A percentile compares a stretch with the other conserved stretches of the same genome.
Evolutionary conservation across 2,113 vertebrate species (phyloP).

Genomic region (Cyprinus carpio): DNA sequence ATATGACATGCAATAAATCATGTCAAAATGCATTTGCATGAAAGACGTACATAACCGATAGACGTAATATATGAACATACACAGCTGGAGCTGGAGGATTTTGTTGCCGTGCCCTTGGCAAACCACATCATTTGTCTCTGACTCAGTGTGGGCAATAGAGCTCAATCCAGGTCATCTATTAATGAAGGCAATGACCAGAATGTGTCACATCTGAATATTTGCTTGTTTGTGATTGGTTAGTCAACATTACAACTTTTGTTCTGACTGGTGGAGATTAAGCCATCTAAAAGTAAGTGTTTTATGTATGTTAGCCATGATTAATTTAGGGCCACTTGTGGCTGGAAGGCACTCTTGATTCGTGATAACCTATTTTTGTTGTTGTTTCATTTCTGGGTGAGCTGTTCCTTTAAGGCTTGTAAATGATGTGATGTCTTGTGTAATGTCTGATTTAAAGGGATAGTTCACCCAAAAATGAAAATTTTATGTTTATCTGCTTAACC

Average conservation of each 20-base stretch:
- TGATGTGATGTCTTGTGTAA: background rate
- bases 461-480: too few species aligned
- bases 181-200: background rate
- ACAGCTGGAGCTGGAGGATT: background rate
- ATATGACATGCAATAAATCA: too few species aligned
- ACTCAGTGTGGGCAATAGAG: constrained; percentile 3
- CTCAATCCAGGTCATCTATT: background rate
- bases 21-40: background rate
- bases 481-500: too few species aligned
- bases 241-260: background rate
- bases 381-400: background rate
- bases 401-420: background rate
- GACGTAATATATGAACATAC: background rate
- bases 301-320: too few species aligned
- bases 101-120: background rate
- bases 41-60: background rate
- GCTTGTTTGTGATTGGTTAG: background rate
- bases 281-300: constrained; percentile 2
- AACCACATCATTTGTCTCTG: constrained; percentile 15
- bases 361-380: background rate
- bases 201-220: background rate
- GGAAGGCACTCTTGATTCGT: background rate
- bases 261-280: background rate
- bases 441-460: background rate
- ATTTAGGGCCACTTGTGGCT: background rate